Percentiles rank a stretch among this genome's conserved stretches.
phyloP scores from a whole-genome alignment of 2,888 invertebrate species.

The Cataglyphis albicans region DNA sequence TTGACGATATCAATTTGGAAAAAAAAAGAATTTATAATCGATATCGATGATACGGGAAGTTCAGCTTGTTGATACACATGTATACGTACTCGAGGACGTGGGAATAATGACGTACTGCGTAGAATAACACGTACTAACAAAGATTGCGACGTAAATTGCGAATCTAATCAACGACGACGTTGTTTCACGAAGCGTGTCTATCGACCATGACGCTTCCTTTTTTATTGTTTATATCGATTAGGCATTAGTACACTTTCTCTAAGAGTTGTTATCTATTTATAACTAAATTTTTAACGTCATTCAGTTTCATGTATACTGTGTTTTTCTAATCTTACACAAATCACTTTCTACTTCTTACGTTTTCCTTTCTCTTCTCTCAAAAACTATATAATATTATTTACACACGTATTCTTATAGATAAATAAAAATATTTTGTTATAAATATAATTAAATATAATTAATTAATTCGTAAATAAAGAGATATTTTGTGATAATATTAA shows the following conservation, averaged over 20 bases:
- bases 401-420: background rate
- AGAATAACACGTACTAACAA: background rate
- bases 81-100: background rate
- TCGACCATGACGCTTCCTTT: background rate
- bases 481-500: background rate
- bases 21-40: background rate
- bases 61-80: background rate
- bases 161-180: background rate
- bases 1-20: background rate
- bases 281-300: background rate
- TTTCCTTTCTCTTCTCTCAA: background rate
- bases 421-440: background rate
- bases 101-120: conserved; percentile 15
- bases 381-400: background rate
- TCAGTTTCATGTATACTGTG: background rate
- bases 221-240: background rate
- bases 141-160: conserved; percentile 24
- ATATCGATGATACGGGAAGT: background rate
- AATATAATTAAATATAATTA: background rate
- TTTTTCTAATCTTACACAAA: background rate
- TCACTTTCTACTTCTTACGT: background rate
- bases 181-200: conserved; percentile 1
- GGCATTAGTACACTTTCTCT: background rate
- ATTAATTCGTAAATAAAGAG: background rate
- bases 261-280: background rate